phyloP scores from a whole-genome alignment of 2,113 vertebrate species.

The Turnix velox region DNA sequence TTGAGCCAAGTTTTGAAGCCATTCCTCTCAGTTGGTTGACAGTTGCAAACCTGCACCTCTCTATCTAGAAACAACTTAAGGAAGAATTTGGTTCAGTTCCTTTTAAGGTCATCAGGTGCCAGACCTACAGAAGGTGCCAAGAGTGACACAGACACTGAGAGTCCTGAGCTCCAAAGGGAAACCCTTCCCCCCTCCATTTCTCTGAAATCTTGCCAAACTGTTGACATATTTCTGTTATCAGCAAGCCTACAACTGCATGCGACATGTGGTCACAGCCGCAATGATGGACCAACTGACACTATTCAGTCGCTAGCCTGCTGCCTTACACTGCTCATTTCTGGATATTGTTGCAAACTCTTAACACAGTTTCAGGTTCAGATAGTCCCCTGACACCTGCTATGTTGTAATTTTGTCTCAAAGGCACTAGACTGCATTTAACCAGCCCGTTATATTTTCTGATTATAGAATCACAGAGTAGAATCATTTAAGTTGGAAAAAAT shows the following conservation, averaged over 20 bases:
- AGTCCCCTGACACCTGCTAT: neutral
- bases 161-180: neutral
- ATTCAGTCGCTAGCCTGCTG: neutral
- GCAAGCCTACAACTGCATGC: neutral
- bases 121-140: neutral
- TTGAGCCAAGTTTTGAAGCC: neutral
- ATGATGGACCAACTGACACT: neutral
- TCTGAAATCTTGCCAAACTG: conserved; percentile 22
- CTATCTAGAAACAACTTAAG: conserved; percentile 17
- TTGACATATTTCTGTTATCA: conserved; percentile 40
- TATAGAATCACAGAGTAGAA: neutral
- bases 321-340: neutral
- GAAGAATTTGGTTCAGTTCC: conserved; percentile 25
- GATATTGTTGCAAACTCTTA: neutral
- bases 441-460: neutral
- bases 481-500: neutral
- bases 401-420: neutral
- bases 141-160: neutral
- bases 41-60: neutral
- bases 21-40: neutral
- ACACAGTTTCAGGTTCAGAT: neutral
- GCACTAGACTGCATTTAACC: neutral
- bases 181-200: neutral
- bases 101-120: conserved; percentile 16
- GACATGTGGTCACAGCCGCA: neutral